Evolutionary conservation across 1,140 invertebrate genomes (phyloP).

Genomic region (Agraylea sexmaculata): DNA sequence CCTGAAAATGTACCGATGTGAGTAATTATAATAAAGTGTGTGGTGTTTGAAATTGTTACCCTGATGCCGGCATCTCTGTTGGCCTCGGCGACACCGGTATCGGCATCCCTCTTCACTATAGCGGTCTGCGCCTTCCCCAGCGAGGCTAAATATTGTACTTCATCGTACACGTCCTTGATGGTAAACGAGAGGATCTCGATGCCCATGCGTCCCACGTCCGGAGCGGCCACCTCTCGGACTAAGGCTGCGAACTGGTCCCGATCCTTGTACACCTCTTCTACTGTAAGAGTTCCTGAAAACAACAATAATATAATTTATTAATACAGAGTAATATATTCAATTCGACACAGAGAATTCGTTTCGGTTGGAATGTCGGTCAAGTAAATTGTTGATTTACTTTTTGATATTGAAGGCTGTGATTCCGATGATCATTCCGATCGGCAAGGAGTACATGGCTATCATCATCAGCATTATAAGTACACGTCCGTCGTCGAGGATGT

Average conservation of each 20-base stretch:
- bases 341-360: background rate
- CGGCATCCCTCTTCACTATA: conserved; percentile 89
- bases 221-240: conserved; percentile 91
- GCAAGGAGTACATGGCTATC: conserved; percentile 22
- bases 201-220: conserved; percentile 95
- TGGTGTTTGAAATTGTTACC: conserved; percentile 35
- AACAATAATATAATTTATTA: conserved; percentile 15
- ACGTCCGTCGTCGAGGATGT: no score
- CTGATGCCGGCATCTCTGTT: conserved; percentile 87
- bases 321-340: conserved; percentile 2
- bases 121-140: conserved; percentile 92
- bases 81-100: conserved; percentile 92
- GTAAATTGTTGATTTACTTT: conserved; percentile 24
- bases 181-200: conserved; percentile 97
- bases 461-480: conserved; percentile 6
- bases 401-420: conserved; percentile 33
- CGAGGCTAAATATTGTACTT: conserved; percentile 91
- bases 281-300: conserved; percentile 83
- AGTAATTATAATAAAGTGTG: background rate
- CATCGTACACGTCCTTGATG: conserved; percentile 95
- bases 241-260: conserved; percentile 93
- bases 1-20: conserved; percentile 42
- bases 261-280: conserved; percentile 96
- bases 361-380: background rate
- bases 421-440: conserved; percentile 28